Conservation (phyloP, 2,797 vertebrate species). For the Pagetopsis macropterus region DNA sequence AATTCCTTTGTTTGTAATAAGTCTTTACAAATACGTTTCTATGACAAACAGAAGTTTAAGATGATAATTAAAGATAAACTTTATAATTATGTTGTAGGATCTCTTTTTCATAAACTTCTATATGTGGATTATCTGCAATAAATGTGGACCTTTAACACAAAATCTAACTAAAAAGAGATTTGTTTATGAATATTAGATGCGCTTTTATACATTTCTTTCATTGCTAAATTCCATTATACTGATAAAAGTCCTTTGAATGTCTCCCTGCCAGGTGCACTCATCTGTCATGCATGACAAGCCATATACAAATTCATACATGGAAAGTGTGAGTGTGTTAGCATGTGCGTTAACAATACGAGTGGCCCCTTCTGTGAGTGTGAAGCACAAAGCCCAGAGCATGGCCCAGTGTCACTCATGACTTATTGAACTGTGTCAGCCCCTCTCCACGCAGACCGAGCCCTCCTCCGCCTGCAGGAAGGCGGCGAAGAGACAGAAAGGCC, state of each 20-base stretch:
- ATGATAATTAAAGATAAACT: not conserved
- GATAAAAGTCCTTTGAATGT: not conserved
- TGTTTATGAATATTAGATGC: not conserved
- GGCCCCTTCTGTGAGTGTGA: conserved; percentile 10
- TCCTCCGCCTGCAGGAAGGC: conserved; percentile 16
- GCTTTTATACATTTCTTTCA: not conserved
- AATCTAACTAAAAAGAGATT: not conserved
- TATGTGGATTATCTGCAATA: not conserved
- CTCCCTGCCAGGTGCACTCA: conserved; percentile 41
- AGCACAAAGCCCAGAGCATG: conserved; percentile 12
- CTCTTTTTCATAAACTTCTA: not conserved
- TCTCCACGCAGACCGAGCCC: conserved; percentile 23
- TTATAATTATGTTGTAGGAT: not conserved
- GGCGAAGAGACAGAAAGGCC: conserved; percentile 8
- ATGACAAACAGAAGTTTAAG: not conserved
- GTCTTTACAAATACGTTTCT: not conserved
- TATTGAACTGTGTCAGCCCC: conserved; percentile 40
- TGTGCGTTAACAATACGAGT: not conserved
- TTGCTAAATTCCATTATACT: not conserved
- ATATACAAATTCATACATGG: conserved; percentile 35
- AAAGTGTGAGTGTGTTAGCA: conserved; percentile 12
- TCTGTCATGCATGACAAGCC: conserved; percentile 42
- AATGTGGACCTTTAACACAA: not conserved
- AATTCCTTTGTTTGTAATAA: not conserved
- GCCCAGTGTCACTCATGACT: conserved; percentile 25